Evolutionary conservation across 2,797 vertebrate genomes (phyloP).

Genomic region (Oryzias dopingdopingensis): DNA sequence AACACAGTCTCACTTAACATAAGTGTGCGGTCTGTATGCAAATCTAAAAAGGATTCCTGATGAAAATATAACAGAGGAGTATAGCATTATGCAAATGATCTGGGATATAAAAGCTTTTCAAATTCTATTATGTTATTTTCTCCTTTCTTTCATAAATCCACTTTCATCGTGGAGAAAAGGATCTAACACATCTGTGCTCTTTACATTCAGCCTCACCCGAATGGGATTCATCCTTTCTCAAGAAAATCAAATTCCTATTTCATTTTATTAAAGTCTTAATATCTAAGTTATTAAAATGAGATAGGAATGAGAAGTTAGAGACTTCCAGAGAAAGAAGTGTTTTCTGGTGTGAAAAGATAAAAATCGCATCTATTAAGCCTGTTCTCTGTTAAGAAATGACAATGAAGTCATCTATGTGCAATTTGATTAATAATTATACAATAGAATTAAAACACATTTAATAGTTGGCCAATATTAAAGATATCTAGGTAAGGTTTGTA

Average conservation of each 20-base stretch:
- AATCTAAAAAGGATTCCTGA: neutral
- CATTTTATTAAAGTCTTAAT: slow-evolving; percentile 56
- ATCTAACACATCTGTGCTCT: slow-evolving; percentile 35
- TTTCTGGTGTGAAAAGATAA: slow-evolving; percentile 42
- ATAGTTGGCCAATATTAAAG: too few species aligned
- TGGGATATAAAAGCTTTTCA: slow-evolving; percentile 24
- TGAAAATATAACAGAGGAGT: slow-evolving; percentile 18
- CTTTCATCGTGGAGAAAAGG: slow-evolving; percentile 39
- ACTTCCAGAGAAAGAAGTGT: slow-evolving; percentile 46
- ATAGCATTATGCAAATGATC: slow-evolving; percentile 23
- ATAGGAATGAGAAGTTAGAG: slow-evolving; percentile 40
- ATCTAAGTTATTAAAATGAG: slow-evolving; percentile 53
- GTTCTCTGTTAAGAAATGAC: slow-evolving; percentile 16
- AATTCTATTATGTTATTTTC: neutral
- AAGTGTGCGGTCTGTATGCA: too few species aligned
- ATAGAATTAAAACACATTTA: too few species aligned
- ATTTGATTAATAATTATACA: neutral
- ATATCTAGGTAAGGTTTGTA: too few species aligned
- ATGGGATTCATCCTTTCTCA: slow-evolving; percentile 40
- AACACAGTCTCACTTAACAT: too few species aligned
- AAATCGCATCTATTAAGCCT: slow-evolving; percentile 42
- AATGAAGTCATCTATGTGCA: neutral
- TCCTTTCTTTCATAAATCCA: slow-evolving; percentile 5
- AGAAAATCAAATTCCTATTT: slow-evolving; percentile 49
- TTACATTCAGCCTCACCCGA: slow-evolving; percentile 21